Base-by-base conservation (phyloP, 2,888 invertebrate species). In the Hoplodrina blanda region DNA sequence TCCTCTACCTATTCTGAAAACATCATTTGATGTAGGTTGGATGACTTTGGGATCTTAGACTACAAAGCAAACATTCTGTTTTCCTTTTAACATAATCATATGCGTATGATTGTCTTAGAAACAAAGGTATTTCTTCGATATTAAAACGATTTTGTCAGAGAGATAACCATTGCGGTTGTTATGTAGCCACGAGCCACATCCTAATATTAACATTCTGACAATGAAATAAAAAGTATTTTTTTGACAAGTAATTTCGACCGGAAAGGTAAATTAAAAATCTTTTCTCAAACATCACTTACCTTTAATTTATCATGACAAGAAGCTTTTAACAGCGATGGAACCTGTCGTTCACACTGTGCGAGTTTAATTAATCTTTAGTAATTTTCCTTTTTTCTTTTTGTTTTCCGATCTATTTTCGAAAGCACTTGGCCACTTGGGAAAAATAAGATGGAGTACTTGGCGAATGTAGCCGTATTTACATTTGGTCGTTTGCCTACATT, bases 241-340 rank as follows among this genome's bases (percentile, higher is more conserved):
- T 19, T 33, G 15, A 4, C 10, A 15, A 8, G 5, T 52, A 20
- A 33, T 64, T 37, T 11, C 11, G 13, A 65, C 1, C 17, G 4
- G 13, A 64, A 46, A 64, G 13, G 4, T 15, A 65, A 65, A 70
- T 54, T 49, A 41, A 75, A 74, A 70, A 30, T 65, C 17, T 70
- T 54, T 65, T 41, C 46, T 54, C 15, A 30, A 64, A 74, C 53
- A 2, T 49, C 46, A 53, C 19, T 64, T 13, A 15, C n/a, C 19
- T 54, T 64, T 65, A 37, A 70, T 54, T 70, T 11, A 49, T 54
- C n/a, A 46, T 19, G 46, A 59, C 59, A 33, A 54, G 33, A 46
- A 30, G 65, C 25, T 74, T 74, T 74, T 65, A 54, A 55, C 49
- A 55, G 6, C 25, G 13, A 25, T 44, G 8, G 33, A 57, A 44